Base-by-base conservation (phyloP, 2,888 invertebrate species). In the Drosophila quinaria region DNA sequence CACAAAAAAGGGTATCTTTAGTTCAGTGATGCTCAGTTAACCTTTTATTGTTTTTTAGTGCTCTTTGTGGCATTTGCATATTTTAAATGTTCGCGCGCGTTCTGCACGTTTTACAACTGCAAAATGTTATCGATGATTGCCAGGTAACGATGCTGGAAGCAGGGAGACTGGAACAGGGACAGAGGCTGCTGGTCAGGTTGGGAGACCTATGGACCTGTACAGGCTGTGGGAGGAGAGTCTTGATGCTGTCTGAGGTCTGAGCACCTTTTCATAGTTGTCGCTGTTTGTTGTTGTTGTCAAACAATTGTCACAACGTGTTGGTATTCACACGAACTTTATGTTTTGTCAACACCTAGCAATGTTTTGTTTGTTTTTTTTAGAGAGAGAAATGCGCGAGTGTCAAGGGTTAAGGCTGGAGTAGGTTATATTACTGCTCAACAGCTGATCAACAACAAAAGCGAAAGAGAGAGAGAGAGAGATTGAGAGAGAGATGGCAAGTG, bases 311-410 rank as follows among this genome's bases (percentile, higher is more conserved):
- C 86, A 90, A 73, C 87, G 86, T 90, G 89, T 90, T 85, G 90
- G 90, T 81, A 90, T 90, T 90, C 91, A 90, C 90, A 90, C 90
- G 90, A 90, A 90, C 86, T 90, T 85, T 89, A 83, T 90, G 90
- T 90, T 89, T 81, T 79, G 78, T 74, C 89, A 89, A 87, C 90
- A 90, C 90, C 90, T 90, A 59, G 54, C 69, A 73, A 68, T 70
- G 66, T 74, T 61, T 70, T 49, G 17, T 1, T 13, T 13, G 19
- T 17, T 46, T 42, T 19, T 39, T 39, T 10, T 39, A 50, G 33
- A 15, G 6, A 46, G 25, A 46, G 29, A 47, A 46, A 35, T 31
- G 51, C 31, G 58, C 33, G 37, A 19, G 56, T 70, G 74, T 78
- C 78, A 77, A 61, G 75, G 78, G 78, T 75, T 75, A 77, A 56